Conservation (phyloP, 2,797 vertebrate species). For the Notolepis coatsorum region DNA sequence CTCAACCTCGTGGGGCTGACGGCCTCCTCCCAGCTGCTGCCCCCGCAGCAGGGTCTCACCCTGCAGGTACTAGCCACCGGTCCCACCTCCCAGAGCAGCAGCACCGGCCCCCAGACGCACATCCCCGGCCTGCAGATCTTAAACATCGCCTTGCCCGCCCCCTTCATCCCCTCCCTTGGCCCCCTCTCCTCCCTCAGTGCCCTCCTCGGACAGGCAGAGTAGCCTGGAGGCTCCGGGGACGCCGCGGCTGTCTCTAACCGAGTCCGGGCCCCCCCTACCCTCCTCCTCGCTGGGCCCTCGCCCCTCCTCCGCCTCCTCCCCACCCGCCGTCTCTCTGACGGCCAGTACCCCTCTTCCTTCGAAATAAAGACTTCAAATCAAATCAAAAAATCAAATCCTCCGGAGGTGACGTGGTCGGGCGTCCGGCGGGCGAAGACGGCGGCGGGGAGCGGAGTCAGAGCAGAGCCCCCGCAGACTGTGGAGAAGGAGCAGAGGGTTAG, state of each 20-base stretch:
- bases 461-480: conserved; percentile 39
- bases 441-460: conserved; percentile 32
- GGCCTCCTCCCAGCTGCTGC: conserved; percentile 79
- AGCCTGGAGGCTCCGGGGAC: conserved; percentile 59
- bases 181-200: conserved; percentile 78
- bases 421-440: conserved; percentile 30
- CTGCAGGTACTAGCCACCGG: conserved; percentile 90
- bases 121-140: conserved; percentile 92
- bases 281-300: too few species aligned
- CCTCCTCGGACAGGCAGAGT: conserved; percentile 62
- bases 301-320: conserved; percentile 38
- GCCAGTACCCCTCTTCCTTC: conserved; percentile 42
- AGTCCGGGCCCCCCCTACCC: conserved; percentile 11
- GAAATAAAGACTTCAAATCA: too few species aligned
- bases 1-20: conserved; percentile 91
- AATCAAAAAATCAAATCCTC: too few species aligned
- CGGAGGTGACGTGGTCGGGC: conserved; percentile 34
- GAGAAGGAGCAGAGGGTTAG: conserved; percentile 47
- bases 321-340: conserved; percentile 18
- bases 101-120: conserved; percentile 79
- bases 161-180: conserved; percentile 90
- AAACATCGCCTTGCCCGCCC: conserved; percentile 91
- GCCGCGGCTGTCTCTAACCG: conserved; percentile 40
- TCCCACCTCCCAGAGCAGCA: conserved; percentile 82
- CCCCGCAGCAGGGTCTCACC: conserved; percentile 88